These are phyloP conservation scores for Drosophila putrida DNA, from an alignment of 2,888 invertebrate species.

Conservation along the genomic window DNA sequence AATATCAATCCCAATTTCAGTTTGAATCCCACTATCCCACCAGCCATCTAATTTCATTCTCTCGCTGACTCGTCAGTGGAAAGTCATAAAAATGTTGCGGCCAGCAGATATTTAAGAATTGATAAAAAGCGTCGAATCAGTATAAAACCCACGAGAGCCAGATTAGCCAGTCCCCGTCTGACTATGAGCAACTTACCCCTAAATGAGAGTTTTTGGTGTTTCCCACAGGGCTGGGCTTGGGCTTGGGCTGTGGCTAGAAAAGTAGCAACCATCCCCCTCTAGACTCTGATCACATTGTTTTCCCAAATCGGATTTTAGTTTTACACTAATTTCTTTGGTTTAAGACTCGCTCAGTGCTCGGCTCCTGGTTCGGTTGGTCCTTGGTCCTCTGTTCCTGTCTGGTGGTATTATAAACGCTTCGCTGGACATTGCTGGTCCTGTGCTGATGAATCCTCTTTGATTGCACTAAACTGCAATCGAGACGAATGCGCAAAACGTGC, in stretches of 20 bases:
- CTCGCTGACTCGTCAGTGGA: constrained; percentile 38
- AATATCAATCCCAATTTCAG: not conserved
- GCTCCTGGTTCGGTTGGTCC: constrained; percentile 12
- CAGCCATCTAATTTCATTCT: constrained; percentile 58
- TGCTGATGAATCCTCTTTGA: constrained; percentile 82
- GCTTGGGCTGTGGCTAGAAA: constrained; percentile 12
- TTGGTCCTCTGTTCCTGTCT: constrained; percentile 46
- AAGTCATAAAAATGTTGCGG: constrained; percentile 73
- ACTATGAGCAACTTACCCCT: constrained; percentile 57
- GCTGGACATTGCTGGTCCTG: constrained; percentile 75
- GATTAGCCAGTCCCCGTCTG: constrained; percentile 55
- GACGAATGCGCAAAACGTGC: constrained; percentile 78
- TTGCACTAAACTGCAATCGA: constrained; percentile 82
- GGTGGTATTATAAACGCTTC: constrained; percentile 82
- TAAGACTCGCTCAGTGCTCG: constrained; percentile 65
- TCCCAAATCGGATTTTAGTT: constrained; percentile 84
- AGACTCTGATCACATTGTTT: constrained; percentile 79
- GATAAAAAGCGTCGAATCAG: constrained; percentile 73
- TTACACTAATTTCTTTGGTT: constrained; percentile 85
- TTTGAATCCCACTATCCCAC: constrained; percentile 2
- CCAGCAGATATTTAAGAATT: constrained; percentile 71
- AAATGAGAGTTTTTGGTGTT: constrained; percentile 52
- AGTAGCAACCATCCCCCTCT: constrained; percentile 39
- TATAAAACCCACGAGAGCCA: constrained; percentile 69
- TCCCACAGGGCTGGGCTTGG: constrained; percentile 67